These are phyloP conservation scores for Pseudoips prasinana DNA, from an alignment of 2,888 invertebrate genomes.

Conservation along the genomic window DNA sequence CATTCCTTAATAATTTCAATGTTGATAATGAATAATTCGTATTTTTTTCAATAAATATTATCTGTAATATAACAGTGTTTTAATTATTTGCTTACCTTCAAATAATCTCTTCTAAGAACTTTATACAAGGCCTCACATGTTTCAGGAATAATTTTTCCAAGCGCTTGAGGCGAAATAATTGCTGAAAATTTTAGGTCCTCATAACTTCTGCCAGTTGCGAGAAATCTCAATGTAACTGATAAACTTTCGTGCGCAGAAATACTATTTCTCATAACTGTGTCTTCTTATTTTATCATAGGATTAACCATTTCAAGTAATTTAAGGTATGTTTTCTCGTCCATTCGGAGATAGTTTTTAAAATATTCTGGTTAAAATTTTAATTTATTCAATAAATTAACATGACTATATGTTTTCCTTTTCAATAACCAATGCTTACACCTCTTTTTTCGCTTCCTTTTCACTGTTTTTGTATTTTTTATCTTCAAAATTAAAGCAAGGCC, in stretches of 20 bases:
- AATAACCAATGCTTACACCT: constrained; percentile 24
- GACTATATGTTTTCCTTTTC: constrained; percentile 14
- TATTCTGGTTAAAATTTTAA: constrained; percentile 11
- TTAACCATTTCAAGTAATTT: constrained; percentile 18
- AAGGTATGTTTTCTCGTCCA: constrained; percentile 17
- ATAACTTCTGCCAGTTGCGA: constrained; percentile 20
- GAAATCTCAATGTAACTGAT: constrained; percentile 19
- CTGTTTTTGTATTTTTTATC: constrained; percentile 17
- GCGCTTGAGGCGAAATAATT: constrained; percentile 12
- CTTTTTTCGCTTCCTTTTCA: constrained; percentile 16
- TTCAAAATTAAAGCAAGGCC: constrained; percentile 24
- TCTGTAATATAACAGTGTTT: too few relatives aligned
- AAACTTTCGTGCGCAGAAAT: constrained; percentile 11
- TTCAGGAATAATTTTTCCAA: constrained; percentile 15
- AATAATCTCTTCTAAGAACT: constrained; percentile 5
- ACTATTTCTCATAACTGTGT: constrained; percentile 14
- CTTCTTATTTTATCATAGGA: constrained; percentile 19
- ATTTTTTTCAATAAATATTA: too few relatives aligned
- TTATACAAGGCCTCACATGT: constrained; percentile 17
- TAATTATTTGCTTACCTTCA: constrained; percentile 3
- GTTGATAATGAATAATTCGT: too few relatives aligned
- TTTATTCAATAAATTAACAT: constrained; percentile 11
- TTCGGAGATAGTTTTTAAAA: constrained; percentile 16
- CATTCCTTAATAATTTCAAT: constrained; percentile 4
- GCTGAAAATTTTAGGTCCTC: constrained; percentile 20